These are phyloP conservation scores for Myiothlypis coronata DNA, from an alignment of 2,797 vertebrate species.

Conservation along the genomic window DNA sequence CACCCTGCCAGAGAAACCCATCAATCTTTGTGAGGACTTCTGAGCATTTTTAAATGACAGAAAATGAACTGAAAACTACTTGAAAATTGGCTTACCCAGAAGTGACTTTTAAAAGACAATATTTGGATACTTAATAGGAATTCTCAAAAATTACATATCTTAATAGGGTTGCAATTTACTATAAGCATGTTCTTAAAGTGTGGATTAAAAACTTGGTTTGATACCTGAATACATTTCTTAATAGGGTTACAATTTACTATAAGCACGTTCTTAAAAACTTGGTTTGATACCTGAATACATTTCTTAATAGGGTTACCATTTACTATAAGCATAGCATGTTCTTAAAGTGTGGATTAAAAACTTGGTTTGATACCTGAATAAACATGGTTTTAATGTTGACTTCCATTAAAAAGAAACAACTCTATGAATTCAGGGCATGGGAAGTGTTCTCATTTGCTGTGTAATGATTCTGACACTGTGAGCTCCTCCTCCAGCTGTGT, in stretches of 20 bases:
- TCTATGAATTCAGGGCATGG: background rate
- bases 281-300: background rate
- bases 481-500: background rate
- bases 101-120: background rate
- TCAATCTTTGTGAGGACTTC: background rate
- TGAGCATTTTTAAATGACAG: background rate
- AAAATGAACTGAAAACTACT: background rate
- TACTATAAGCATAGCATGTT: background rate
- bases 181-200: background rate
- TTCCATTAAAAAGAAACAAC: background rate
- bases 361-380: background rate
- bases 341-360: background rate
- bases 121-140: background rate
- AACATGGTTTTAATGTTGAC: background rate
- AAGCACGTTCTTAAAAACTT: no score
- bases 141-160: background rate
- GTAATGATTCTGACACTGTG: background rate
- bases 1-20: background rate
- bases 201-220: background rate
- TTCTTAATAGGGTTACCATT: background rate
- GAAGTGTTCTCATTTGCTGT: background rate
- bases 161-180: background rate
- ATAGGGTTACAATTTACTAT: no score
- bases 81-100: background rate
- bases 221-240: background rate